Evolutionary conservation across 2,888 invertebrate genomes (phyloP), one percentile per base, ranked within the genome.

Genomic region (Callyntrura guangdongensis): DNA sequence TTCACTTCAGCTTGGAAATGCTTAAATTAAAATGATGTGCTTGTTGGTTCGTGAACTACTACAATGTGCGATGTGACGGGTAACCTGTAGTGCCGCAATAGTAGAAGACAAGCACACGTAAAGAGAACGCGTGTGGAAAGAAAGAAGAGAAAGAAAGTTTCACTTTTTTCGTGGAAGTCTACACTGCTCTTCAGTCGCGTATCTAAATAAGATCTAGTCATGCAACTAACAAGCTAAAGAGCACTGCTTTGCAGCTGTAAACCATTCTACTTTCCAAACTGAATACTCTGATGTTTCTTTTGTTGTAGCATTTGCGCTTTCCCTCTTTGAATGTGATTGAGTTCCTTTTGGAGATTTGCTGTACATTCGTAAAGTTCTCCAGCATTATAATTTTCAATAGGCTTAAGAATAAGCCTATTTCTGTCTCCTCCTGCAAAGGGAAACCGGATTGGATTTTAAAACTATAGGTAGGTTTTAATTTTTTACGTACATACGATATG

Each of bases 171-270:
- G 72, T 36, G 36, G 6, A 4, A 36, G n/a, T 6, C 17, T 14
- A 6, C 59, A 17, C 6, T 6, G n/a, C 59, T 59, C 17, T 53
- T 77, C 64, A 8, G 17, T 12, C 53, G 45, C 86, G 17, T 86
- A 90, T 90, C 90, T 90, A 67, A 86, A 90, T 90, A 90, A 86
- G 85, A 90, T 90, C 90, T 90, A 72, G 85, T 86, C 90, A 90
- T 85, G 90, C 90, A 69, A 90, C 11, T 45, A 72, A 45, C 72
- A 45, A 4, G 72, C 11, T 2, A 72, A 72, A 36, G 9, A 17
- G 17, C 9, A 64, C 64, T 14, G 20, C 11, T 22, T 36, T 36
- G 36, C 36, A 36, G 64, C 22, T n/a, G 64, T 64, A 64, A n/a
- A 1, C 64, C n/a, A 22, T 11, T 1, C 17, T 11, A 20, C n/a